A percentile compares a stretch with the other conserved stretches of the same genome.
Conservation (phyloP, 2,888 invertebrate species). For the Dryococelus australis region DNA sequence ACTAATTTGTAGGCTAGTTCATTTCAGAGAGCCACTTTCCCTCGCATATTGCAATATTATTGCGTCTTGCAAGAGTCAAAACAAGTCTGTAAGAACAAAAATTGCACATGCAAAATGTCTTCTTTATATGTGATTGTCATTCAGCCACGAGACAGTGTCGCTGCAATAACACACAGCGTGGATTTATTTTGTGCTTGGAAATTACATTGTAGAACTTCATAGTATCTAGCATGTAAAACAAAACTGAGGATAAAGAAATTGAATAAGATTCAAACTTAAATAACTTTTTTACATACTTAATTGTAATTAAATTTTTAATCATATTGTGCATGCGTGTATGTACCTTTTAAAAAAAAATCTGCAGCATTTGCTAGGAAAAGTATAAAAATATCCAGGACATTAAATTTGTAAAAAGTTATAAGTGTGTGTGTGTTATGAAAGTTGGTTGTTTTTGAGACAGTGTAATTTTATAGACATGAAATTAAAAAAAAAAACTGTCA, state of each 20-base stretch:
- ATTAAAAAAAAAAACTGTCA: background rate
- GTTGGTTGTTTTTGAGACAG: background rate
- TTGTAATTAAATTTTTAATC: background rate
- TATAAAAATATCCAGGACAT: background rate
- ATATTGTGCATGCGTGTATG: background rate
- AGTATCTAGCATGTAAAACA: background rate
- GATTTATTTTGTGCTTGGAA: background rate
- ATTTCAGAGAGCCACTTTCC: background rate
- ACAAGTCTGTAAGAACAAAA: too few species aligned
- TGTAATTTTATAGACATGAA: background rate
- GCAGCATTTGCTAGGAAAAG: background rate
- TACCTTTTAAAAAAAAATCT: background rate
- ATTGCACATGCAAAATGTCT: background rate
- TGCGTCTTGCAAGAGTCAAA: background rate
- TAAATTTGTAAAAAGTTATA: background rate
- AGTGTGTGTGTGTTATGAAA: background rate
- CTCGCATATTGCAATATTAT: background rate
- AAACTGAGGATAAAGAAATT: background rate
- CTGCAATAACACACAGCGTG: background rate
- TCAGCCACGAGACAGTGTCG: background rate
- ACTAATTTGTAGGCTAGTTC: background rate
- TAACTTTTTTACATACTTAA: background rate
- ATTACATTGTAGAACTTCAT: background rate
- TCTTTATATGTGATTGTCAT: too few species aligned
- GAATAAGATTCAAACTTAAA: background rate